Base-by-base conservation (phyloP, 1,140 invertebrate species). In the Proctacanthus coquilletti region DNA sequence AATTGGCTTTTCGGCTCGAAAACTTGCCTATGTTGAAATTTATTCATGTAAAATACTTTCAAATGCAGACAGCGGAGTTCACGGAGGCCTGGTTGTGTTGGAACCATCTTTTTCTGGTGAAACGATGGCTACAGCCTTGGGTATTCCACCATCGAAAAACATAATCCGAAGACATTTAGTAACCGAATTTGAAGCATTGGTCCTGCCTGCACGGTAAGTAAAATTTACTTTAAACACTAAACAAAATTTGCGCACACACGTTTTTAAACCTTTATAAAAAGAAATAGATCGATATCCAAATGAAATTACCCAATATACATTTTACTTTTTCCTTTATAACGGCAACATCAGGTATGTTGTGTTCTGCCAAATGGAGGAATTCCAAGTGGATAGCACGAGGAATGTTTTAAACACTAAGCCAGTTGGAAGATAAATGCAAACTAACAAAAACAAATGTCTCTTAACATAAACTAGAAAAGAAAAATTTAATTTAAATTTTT, bases 81-180 rank as follows among this genome's bases (percentile, higher is more conserved):
- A 94, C 52, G 88, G 89, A 43, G 88, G 86, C 10, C 63, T 95
- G 40, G 84, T 92, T 14, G 87, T 93, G 21, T 61, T 94, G 45
- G 89, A 95, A 53, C 83, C 86, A 13, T 86, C 84, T 2, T 92
- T 95, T 62, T 89, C 80, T 38, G 84, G 87, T 18, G 89, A 94
- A 55, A 89, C 86, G 27, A 87, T 95, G 76, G 87, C 89, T 23
- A 85, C 85, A 13, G 86, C 86, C 8, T 63, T 95, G 23, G 87
- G 85, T 36, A 92, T 95, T 50, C 88, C 88, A 20, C 82, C 85
- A 5, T 85, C 85, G 4, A 89, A 92, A 55, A 87, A 86, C 54
- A 93, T 93, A 61, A 87, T 95, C 41, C 68, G 88, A 50, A 69
- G 88, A 51, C 89, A 95, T 65, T 70, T 94, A 18, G 75, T 79